Base-by-base conservation (phyloP, 2,797 vertebrate species). In the Merluccius polli region DNA sequence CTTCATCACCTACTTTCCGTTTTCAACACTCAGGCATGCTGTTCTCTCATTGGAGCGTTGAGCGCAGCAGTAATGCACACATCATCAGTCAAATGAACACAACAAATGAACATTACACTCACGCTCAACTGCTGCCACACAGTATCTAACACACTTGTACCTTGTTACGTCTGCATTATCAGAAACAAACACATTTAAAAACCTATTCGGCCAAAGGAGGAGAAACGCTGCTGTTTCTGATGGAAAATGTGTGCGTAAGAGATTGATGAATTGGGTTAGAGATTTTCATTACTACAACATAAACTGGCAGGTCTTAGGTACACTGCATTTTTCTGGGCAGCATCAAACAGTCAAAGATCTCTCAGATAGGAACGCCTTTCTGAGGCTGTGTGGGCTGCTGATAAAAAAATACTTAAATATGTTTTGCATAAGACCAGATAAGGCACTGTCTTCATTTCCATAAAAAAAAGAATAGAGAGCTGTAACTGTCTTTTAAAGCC, bases 261-360 rank as follows among this genome's bases (percentile, higher is more conserved):
- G 67, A 30, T 2, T 27, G 27, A 69, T 75, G 32, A 88, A 82
- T 84, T 84, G 79, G 77, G 83, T 79, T 81, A 32, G 31, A 36
- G 13, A 74, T 67, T 74, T 63, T 38, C 78, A 44, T 84, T 86
- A 87, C 86, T 87, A 81, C 81, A 79, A 85, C 68, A 12, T 38
- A 75, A 79, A 24, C 74, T 2, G 82, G 80, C 81, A 75, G 80
- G 76, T 85, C 72, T 71, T 76, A 78, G 80, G 82, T 36, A 48
- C 77, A 41, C 71, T 44, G 76, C 79, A 71, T 83, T 76, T 73
- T 75, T 83, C 74, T 77, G 75, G 11, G 76, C 71, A 76, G 33
- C 30, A 59, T 86, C 78, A 85, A 83, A 82, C 79, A 69, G 82
- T 48, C 52, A 24, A 30, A 85, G 81, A 88, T 89, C 84, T 70